A percentile compares a stretch with the other conserved stretches of the same genome.
These are phyloP conservation scores for Acronicta aceris DNA, from an alignment of 2,888 invertebrate genomes.

Conservation along the genomic window DNA sequence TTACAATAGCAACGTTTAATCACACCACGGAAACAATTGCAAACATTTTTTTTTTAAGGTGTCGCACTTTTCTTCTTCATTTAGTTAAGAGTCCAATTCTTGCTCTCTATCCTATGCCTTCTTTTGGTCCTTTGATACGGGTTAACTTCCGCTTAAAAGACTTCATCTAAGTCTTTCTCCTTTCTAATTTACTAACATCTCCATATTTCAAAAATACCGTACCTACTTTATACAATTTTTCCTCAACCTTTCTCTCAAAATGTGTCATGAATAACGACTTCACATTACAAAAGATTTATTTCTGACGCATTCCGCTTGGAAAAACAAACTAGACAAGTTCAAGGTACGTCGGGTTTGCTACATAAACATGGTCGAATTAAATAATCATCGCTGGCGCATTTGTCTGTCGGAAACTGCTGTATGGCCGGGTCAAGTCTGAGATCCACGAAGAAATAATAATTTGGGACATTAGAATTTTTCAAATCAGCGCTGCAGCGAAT, in stretches of 20 bases:
- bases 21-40: no score
- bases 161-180: no score
- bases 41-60: no score
- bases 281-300: conserved; percentile 19
- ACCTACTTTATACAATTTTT: background rate
- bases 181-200: no score
- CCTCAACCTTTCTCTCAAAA: conserved; percentile 1
- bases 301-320: conserved; percentile 3
- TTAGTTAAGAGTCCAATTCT: no score
- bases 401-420: conserved; percentile 52
- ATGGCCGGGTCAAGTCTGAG: conserved; percentile 9
- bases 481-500: no score
- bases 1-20: no score
- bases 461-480: background rate
- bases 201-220: no score
- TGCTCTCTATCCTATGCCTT: no score
- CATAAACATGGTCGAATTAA: conserved; percentile 64
- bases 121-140: no score
- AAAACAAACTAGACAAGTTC: conserved; percentile 33
- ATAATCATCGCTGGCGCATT: conserved; percentile 64
- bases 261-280: conserved; percentile 17
- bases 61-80: no score
- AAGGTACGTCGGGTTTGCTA: conserved; percentile 25
- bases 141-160: no score
- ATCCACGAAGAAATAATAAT: conserved; percentile 18